Evolutionary conservation across 1,140 invertebrate species (phyloP), one percentile per base, ranked within the genome.

Genomic region (Chionoecetes opilio): DNA sequence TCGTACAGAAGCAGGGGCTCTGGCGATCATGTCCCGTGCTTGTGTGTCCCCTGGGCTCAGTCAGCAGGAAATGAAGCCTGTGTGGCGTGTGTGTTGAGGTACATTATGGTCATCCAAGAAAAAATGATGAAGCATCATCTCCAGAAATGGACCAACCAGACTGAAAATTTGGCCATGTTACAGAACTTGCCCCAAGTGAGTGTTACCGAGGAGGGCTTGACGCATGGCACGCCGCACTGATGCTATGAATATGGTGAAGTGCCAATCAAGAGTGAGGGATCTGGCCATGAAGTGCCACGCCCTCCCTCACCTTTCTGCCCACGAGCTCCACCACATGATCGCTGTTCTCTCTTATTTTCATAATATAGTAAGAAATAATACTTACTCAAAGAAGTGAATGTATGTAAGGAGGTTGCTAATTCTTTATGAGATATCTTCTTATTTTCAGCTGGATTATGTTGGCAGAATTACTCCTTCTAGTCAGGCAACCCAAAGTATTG

Each of bases 331-430:
- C 46, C 84, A 95, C 94, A 95, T 95, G 94, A 95, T 95, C 94
- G 84, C 94, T 95, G 94, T 95, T 95, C 94, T 95, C 94, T 95
- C 94, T 95, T 95, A 53, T 92, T 95, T 95, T 92, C 84, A 91
- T 92, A 63, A 84, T 91, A 91, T 91, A 82, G 6, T 95, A 75
- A 84, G 35, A 34, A 63, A 86, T 92, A 87, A 37, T 63, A 85
- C 46, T 91, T 95, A 85, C 38, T 14, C 35, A 75, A 41, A 92
- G 32, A 46, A 92, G 90, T 92, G 85, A 86, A 84, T 92, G 46
- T 92, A 53, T 92, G 90, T 87, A 63, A 92, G 89, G 84, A 95
- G 90, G 82, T 95, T 91, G 84, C 94, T 92, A 9, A 88, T 88
- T 29, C 38, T 88, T n/a, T 46, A 88, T 46, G 34, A 37, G 37